Evolutionary conservation across 1,140 invertebrate genomes (phyloP), one percentile per base, ranked within the genome.

Genomic region (Globodera rostochiensis): DNA sequence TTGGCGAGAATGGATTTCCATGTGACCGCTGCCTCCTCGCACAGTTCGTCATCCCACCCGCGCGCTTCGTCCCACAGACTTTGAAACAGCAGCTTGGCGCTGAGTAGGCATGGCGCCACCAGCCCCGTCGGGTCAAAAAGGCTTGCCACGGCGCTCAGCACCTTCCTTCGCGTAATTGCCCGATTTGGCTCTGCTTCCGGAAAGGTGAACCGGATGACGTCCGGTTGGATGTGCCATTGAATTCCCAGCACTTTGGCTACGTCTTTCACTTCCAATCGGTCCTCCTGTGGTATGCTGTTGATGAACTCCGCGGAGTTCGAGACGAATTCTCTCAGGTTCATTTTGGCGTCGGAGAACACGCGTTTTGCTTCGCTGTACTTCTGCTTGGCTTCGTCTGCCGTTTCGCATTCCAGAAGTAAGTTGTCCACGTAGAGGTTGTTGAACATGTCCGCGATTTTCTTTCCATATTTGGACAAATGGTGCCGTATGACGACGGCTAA

Each of bases 401-500:
- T 73, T 7, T 76, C 47, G 3, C 66, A 71, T 74, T 47, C 69
- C 15, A 74, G 6, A 8, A 77, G 69, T 6, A 86, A 47, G 46
- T 86, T 86, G 57, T 86, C 84, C 2, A 86, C 82, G 67, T 86
- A 86, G 13, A 78, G 71, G 47, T 82, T 86, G 13, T 69, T 11
- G 21, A n/a, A 19, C 6, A 82, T n/a, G 45, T 46, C 49, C 11
- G 36, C 6, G 15, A 50, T 7, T 3, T 80, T 0, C 46, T 74
- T 19, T 1, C 19, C 3, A 6, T 79, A 8, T 19, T 73, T 71
- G 4, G 21, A 1, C 53, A 86, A 49, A 66, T 86, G 85, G 19
- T 78, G 79, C 2, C 57, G n/a, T 47, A 86, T 78, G 36, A 73
- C 46, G 4, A 83, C 79, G 19, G 73, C 75, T 4, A 86, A 57